Evolutionary conservation across 2,797 vertebrate genomes (phyloP), one percentile per base, ranked within the genome.

Genomic region (Amphiprion clarkii): DNA sequence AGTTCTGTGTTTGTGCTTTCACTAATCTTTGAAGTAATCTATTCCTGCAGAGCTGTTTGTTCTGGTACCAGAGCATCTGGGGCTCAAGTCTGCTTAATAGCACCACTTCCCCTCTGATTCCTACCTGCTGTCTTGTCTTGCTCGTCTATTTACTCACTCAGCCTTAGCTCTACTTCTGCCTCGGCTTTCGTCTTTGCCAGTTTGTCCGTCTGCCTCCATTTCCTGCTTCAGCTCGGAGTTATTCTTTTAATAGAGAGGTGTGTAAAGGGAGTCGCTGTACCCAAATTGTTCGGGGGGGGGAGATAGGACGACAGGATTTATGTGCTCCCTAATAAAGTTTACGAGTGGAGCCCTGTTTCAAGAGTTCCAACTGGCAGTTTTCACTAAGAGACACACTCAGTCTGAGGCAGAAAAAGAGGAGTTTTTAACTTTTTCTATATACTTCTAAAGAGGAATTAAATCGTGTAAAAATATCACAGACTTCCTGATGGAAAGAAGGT

Each of bases 301-400:
- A 56, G 61, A 69, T 40, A 52, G 62, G 21, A 75, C 67, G 73
- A 67, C 60, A 66, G 65, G 67, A 91, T 94, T 91, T 94, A 93
- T 89, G 71, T 65, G 71, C 69, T 68, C 25, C 51, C 48, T 73
- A 70, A 83, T 86, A 90, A 90, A 87, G 49, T 92, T 94, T 87
- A 92, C 6, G 53, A 92, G 83, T 57, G 53, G 71, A 86, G 72
- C 76, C 65, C 67, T 74, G 79, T 82, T 86, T 91, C 66, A 82
- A 90, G 60, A 66, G 56, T 65, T 87, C 63, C 71, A 71, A 56
- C 78, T 55, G 73, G 80, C 56, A 61, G 75, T 79, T 81, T 80
- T 64, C 49, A 69, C 46, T 36, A 36, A 73, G 9, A n/a, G 54
- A 56, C 51, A 49, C 46, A 55, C 16, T 67, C 67, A 48, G 36